Evolutionary conservation across 2,888 invertebrate species (phyloP).

Genomic region (Watsonalla binaria): DNA sequence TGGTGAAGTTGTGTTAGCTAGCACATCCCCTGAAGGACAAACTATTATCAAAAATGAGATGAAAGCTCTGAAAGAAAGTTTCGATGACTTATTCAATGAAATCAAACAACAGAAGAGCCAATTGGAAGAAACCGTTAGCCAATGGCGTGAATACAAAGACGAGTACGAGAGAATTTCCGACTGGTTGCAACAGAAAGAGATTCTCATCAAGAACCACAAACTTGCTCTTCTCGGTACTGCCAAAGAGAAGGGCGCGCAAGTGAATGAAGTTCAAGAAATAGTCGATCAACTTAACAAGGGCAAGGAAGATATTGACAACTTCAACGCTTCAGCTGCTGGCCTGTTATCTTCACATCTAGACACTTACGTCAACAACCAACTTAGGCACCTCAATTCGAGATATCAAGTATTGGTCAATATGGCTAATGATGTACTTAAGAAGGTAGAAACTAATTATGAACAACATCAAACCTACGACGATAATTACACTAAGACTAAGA

Average conservation of each 20-base stretch:
- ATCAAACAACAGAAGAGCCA: conserved; percentile 91
- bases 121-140: conserved; percentile 87
- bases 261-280: conserved; percentile 87
- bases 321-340: conserved; percentile 87
- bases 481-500: conserved; percentile 85
- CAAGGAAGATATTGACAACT: conserved; percentile 88
- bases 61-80: conserved; percentile 89
- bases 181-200: conserved; percentile 95
- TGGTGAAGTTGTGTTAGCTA: conserved; percentile 91
- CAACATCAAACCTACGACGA: conserved; percentile 90
- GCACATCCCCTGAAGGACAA: conserved; percentile 89
- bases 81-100: conserved; percentile 90
- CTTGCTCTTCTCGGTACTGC: conserved; percentile 88
- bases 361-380: conserved; percentile 91
- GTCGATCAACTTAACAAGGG: conserved; percentile 86
- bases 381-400: conserved; percentile 90
- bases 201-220: conserved; percentile 93
- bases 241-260: conserved; percentile 91
- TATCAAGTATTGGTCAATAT: conserved; percentile 93
- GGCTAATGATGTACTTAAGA: conserved; percentile 92
- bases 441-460: conserved; percentile 92
- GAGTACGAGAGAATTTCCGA: conserved; percentile 94
- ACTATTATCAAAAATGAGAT: conserved; percentile 90
- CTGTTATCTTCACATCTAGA: conserved; percentile 90
- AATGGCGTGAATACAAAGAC: conserved; percentile 95